These are phyloP conservation scores for Malurus melanocephalus DNA, from an alignment of 2,113 vertebrate genomes.

Conservation along the genomic window DNA sequence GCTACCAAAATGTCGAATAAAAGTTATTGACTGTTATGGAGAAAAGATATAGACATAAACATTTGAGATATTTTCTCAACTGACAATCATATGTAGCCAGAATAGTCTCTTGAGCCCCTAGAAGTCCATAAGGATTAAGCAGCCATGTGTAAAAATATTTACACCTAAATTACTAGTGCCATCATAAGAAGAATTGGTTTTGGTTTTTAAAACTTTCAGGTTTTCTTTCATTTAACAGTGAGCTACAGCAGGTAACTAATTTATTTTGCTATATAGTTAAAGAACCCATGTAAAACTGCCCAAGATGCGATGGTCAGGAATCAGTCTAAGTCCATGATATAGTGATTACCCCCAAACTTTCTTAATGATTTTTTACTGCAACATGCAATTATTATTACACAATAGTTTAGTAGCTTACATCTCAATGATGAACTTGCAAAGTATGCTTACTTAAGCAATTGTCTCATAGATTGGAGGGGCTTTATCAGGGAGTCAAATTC, in stretches of 20 bases:
- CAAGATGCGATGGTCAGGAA: not conserved
- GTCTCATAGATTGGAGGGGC: constrained; percentile 1
- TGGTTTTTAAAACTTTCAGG: not conserved
- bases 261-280: not conserved
- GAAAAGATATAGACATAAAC: not conserved
- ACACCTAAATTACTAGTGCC: not conserved
- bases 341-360: constrained; percentile 33
- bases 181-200: not conserved
- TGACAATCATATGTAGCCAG: not conserved
- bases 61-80: not conserved
- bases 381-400: constrained; percentile 51
- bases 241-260: not conserved
- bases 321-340: not conserved
- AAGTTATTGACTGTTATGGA: not conserved
- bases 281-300: not conserved
- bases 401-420: constrained; percentile 18
- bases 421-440: constrained; percentile 31
- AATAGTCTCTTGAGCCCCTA: not conserved
- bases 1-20: not conserved
- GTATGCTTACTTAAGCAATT: constrained; percentile 28
- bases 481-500: not conserved
- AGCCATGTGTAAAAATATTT: not conserved
- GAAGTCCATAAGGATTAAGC: not conserved
- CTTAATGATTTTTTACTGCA: constrained; percentile 47
- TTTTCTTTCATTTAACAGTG: not conserved